Base-by-base conservation (phyloP, 1,140 invertebrate species). In the Platyscapa corneri region DNA sequence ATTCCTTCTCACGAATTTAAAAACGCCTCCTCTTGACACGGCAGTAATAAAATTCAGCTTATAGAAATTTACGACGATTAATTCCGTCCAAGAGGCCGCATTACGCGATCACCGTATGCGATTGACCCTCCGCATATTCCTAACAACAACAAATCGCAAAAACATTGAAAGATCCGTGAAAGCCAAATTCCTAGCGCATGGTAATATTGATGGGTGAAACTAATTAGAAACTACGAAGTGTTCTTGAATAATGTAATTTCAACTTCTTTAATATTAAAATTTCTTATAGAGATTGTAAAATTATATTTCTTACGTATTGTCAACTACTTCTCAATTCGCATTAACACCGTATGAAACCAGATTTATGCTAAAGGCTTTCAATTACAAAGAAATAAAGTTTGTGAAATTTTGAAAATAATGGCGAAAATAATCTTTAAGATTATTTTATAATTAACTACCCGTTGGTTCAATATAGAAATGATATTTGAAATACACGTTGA, bases 11-110 rank as follows among this genome's bases (percentile, higher is more conserved):
- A 34, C 39, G 34, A 60, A 49, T 30, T 34, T 84, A 37, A 84
- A 83, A 79, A 72, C 65, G 65, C 60, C 82, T 53, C 34, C 64
- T 67, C 49, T 70, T 77, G 42, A 67, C 83, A 75, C 78, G 70
- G 23, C 53, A 81, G 84, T 46, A 60, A 81, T 85, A 85, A 85
- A 85, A 85, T 81, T 56, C 67, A 75, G 67, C 67, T 81, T 81
- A 49, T 77, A 82, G 56, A 82, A 67, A 86, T 86, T 86, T 86
- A 86, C 79, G 79, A 67, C 42, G 72, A 81, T 70, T 82, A 86
- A 81, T 81, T 75, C 53, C 42, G 32, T 64, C 49, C n/a, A 65
- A 32, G 56, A 34, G n/a, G 46, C 49, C 65, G 30, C 60, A 60
- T 49, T 78, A 60, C 76, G 49, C 76, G 76, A 72, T 37, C 18